These are phyloP conservation scores for Luscinia luscinia DNA, from an alignment of 2,797 vertebrate species.

Conservation along the genomic window DNA sequence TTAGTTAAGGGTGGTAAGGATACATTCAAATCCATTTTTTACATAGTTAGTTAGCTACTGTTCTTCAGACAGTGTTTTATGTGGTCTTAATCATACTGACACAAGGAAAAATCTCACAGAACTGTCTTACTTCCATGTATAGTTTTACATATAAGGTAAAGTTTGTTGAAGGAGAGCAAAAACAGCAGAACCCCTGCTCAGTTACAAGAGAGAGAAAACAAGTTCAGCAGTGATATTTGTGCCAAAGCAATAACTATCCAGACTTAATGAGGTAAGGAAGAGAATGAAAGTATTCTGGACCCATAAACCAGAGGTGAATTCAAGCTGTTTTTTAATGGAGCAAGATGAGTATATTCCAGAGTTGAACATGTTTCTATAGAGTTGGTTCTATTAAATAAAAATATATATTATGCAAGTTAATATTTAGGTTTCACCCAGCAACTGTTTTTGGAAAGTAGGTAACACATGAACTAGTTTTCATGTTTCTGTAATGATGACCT, in stretches of 20 bases:
- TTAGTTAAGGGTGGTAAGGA: constrained; percentile 12
- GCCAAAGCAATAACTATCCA: neutral
- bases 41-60: neutral
- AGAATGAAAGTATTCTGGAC: neutral
- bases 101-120: neutral
- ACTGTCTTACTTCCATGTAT: neutral
- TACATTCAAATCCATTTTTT: constrained; percentile 7
- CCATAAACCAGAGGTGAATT: neutral
- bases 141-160: neutral
- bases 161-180: neutral
- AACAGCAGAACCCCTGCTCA: neutral
- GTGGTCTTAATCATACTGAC: neutral
- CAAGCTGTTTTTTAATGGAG: neutral
- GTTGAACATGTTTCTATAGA: neutral
- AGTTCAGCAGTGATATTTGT: neutral
- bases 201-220: neutral
- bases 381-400: neutral
- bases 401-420: neutral
- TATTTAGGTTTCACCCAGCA: neutral
- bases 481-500: neutral
- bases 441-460: neutral
- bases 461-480: neutral
- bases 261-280: neutral
- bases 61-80: neutral
- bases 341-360: neutral